phyloP scores from a whole-genome alignment of 2,113 vertebrate genomes.

The Psittacara wagleri region DNA sequence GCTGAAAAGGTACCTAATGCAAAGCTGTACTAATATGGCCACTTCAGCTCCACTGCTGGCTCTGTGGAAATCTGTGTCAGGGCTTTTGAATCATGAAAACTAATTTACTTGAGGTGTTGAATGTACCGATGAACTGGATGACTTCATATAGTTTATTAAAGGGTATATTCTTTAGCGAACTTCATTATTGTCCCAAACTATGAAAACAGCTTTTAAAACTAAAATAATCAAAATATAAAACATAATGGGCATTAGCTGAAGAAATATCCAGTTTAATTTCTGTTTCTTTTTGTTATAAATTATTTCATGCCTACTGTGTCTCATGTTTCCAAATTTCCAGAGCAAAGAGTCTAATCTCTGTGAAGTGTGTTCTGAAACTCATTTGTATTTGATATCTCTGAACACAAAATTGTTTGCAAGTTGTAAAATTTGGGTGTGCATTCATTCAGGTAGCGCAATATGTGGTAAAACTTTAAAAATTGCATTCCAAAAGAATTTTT shows the following conservation, averaged over 20 bases:
- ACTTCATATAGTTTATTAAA: background rate
- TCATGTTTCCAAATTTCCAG: background rate
- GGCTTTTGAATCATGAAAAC: background rate
- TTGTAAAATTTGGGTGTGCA: background rate
- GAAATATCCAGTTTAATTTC: background rate
- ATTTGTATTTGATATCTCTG: background rate
- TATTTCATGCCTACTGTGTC: background rate
- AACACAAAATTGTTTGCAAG: background rate
- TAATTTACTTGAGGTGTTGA: background rate
- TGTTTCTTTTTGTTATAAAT: background rate
- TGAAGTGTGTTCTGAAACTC: background rate
- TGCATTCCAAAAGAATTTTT: background rate
- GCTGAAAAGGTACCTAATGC: background rate
- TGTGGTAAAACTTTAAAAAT: background rate
- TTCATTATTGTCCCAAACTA: background rate
- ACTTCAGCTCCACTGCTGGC: background rate
- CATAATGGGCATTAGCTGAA: background rate
- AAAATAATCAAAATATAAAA: background rate
- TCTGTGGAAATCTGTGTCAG: fast-evolving
- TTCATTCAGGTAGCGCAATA: background rate
- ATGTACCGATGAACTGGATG: background rate
- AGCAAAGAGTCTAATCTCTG: background rate
- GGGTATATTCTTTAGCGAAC: background rate
- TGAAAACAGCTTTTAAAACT: background rate
- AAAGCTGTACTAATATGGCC: background rate